These are phyloP conservation scores for Drosophila anceps DNA, from an alignment of 2,888 invertebrate genomes.

Conservation along the genomic window DNA sequence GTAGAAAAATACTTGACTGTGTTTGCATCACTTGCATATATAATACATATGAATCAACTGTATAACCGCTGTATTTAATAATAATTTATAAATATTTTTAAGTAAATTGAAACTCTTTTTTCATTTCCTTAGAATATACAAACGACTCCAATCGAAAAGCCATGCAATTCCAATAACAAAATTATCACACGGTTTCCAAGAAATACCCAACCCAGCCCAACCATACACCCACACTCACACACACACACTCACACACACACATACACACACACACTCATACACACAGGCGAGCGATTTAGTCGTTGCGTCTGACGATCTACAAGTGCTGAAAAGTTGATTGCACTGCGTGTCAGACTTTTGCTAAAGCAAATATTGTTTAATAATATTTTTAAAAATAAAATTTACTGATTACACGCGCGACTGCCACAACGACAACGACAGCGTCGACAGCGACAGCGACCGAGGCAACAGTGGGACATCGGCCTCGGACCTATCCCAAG, in stretches of 20 bases:
- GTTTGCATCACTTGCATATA: no score
- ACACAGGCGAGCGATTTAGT: constrained; percentile 24
- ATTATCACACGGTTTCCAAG: constrained; percentile 38
- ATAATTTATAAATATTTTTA: neutral
- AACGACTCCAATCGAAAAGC: neutral
- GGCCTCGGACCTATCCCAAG: constrained; percentile 69
- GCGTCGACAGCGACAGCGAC: constrained; percentile 3
- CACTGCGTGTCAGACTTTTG: constrained; percentile 73
- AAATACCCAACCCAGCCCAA: constrained; percentile 21
- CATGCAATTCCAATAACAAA: constrained; percentile 23
- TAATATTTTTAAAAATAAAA: constrained; percentile 79
- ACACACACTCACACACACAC: neutral
- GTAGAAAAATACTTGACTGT: no score
- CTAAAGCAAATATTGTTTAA: constrained; percentile 79
- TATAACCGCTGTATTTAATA: no score
- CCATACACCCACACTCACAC: neutral
- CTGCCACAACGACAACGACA: constrained; percentile 27
- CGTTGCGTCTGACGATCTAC: constrained; percentile 35
- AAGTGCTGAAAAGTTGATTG: constrained; percentile 79
- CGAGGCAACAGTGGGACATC: constrained; percentile 44
- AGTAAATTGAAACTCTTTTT: neutral
- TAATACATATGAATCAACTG: no score
- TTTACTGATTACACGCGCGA: constrained; percentile 71
- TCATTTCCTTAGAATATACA: neutral
- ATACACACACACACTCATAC: neutral